Percentiles rank a stretch among this genome's conserved stretches.
These are phyloP conservation scores for Nibea coibor DNA, from an alignment of 2,113 vertebrate genomes.

Conservation along the genomic window DNA sequence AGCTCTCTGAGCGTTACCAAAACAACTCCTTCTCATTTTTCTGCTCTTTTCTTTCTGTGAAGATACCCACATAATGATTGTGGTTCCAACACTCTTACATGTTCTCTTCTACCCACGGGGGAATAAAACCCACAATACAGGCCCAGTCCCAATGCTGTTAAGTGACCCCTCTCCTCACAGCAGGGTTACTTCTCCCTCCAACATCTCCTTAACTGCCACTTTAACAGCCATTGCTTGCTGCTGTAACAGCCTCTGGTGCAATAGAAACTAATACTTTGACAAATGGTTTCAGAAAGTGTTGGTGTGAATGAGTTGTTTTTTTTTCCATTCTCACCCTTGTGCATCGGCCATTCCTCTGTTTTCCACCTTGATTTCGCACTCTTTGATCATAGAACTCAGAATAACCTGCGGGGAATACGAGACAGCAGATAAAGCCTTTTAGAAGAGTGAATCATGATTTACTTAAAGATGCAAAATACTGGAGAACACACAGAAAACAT, in stretches of 20 bases:
- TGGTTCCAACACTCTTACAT: conserved; percentile 41
- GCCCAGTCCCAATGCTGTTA: background rate
- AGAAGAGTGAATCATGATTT: background rate
- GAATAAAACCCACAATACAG: conserved; percentile 19
- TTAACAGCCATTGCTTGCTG: background rate
- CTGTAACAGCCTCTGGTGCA: background rate
- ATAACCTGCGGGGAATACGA: conserved; percentile 88
- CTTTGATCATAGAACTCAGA: conserved; percentile 98
- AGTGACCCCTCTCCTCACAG: conserved; percentile 23
- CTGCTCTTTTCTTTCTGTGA: conserved; percentile 19
- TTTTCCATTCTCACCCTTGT: conserved; percentile 88
- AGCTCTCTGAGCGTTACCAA: conserved; percentile 35
- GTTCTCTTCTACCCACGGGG: background rate
- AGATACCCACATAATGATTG: conserved; percentile 60
- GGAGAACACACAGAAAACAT: background rate
- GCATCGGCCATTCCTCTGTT: conserved; percentile 95
- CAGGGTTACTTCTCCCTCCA: background rate
- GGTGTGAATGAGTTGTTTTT: background rate
- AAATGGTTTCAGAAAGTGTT: background rate
- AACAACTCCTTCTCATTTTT: conserved; percentile 38
- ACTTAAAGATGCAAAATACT: background rate
- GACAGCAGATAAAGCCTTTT: background rate
- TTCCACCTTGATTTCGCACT: conserved; percentile 99
- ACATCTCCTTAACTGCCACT: background rate
- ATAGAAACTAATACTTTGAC: conserved; percentile 3